These are phyloP conservation scores for Megaptera novaeangliae DNA, from an alignment of 2,113 vertebrate genomes.

Conservation along the genomic window DNA sequence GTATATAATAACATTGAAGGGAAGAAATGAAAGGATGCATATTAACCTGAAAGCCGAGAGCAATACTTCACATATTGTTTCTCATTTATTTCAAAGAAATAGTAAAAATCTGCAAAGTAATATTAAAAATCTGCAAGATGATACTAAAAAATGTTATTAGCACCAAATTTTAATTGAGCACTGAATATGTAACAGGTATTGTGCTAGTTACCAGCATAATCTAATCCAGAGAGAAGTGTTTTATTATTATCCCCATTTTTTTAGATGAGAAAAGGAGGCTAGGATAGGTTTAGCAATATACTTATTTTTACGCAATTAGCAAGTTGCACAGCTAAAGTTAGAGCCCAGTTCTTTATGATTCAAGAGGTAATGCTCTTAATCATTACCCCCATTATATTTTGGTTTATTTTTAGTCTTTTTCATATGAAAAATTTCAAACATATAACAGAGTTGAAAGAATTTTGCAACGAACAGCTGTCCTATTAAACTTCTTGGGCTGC, in stretches of 20 bases:
- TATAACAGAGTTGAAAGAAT: background rate
- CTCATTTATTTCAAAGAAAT: background rate
- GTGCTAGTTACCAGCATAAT: background rate
- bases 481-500: background rate
- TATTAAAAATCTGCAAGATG: background rate
- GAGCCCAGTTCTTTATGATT: background rate
- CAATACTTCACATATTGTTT: background rate
- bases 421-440: background rate
- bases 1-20: background rate
- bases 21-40: background rate
- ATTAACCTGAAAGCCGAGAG: background rate
- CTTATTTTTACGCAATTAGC: background rate
- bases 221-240: background rate
- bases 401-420: background rate
- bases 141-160: background rate
- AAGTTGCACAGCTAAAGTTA: background rate
- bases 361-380: background rate
- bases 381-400: background rate
- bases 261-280: background rate
- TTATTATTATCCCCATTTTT: background rate
- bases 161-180: background rate
- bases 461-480: background rate
- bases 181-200: background rate
- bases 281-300: background rate
- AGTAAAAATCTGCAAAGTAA: background rate